These are phyloP conservation scores for Heliconius melpomene DNA, from an alignment of 1,140 invertebrate genomes.

Conservation along the genomic window DNA sequence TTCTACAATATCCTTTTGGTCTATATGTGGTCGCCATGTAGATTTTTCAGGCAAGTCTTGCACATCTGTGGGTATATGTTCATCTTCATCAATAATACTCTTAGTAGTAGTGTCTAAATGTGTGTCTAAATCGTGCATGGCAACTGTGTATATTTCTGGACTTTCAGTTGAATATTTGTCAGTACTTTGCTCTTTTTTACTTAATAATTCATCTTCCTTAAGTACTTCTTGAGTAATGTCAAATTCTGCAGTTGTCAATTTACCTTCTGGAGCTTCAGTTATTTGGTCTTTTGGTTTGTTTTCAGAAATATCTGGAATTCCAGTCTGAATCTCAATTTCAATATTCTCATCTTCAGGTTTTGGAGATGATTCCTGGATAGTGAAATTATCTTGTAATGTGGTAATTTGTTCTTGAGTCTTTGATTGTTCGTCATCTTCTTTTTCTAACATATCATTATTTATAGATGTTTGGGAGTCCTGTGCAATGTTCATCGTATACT, in stretches of 20 bases:
- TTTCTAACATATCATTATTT: neutral
- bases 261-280: slow-evolving; percentile 7
- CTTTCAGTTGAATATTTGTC: slow-evolving; percentile 14
- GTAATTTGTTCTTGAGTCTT: neutral
- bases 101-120: neutral
- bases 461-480: neutral
- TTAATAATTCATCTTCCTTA: slow-evolving; percentile 2
- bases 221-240: neutral
- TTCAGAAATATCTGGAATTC: neutral
- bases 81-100: neutral
- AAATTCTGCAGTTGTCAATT: neutral
- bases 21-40: neutral
- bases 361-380: slow-evolving; percentile 13
- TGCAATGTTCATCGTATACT: neutral
- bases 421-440: slow-evolving; percentile 7
- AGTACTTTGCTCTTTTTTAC: slow-evolving; percentile 7
- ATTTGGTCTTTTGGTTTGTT: slow-evolving; percentile 13
- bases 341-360: slow-evolving; percentile 2
- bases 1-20: neutral
- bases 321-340: slow-evolving; percentile 5
- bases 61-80: neutral
- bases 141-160: slow-evolving; percentile 13
- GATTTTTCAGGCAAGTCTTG: slow-evolving; percentile 2
- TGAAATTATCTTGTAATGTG: slow-evolving; percentile 4
- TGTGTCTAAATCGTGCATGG: neutral